phyloP scores from a whole-genome alignment of 1,140 invertebrate genomes.

The Popillia japonica region DNA sequence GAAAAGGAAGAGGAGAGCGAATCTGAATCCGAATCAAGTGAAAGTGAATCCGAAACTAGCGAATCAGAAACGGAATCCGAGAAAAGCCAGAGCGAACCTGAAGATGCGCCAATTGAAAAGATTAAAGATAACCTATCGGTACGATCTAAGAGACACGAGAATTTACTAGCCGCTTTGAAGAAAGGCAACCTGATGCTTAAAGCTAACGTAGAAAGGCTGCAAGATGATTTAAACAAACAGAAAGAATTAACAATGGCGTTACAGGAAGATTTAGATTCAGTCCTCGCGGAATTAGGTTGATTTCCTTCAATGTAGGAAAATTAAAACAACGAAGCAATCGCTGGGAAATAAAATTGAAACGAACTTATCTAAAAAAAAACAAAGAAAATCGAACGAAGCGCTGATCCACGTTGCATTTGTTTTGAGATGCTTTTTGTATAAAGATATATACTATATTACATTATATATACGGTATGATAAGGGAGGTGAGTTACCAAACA shows the following conservation, averaged over 20 bases:
- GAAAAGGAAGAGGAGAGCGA: constrained; percentile 70
- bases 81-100: constrained; percentile 70
- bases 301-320: background rate
- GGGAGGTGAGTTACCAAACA: constrained; percentile 12
- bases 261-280: constrained; percentile 84
- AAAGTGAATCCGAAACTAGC: constrained; percentile 67
- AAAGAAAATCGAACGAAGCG: constrained; percentile 11
- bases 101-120: constrained; percentile 70
- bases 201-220: constrained; percentile 83
- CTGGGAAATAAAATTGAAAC: constrained; percentile 19
- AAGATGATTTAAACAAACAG: constrained; percentile 84
- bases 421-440: constrained; percentile 35
- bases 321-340: constrained; percentile 26
- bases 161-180: constrained; percentile 77
- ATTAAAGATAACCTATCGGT: constrained; percentile 71
- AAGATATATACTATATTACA: constrained; percentile 25
- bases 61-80: constrained; percentile 66
- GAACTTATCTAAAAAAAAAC: constrained; percentile 23
- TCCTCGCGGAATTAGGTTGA: constrained; percentile 75
- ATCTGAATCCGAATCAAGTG: constrained; percentile 67
- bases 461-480: constrained; percentile 12
- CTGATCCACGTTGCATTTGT: constrained; percentile 27
- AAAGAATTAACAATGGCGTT: constrained; percentile 77
- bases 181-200: constrained; percentile 87
- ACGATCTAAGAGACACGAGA: constrained; percentile 77